Evolutionary conservation across 2,888 invertebrate species (phyloP).

Genomic region (Yponomeuta plumbellus): DNA sequence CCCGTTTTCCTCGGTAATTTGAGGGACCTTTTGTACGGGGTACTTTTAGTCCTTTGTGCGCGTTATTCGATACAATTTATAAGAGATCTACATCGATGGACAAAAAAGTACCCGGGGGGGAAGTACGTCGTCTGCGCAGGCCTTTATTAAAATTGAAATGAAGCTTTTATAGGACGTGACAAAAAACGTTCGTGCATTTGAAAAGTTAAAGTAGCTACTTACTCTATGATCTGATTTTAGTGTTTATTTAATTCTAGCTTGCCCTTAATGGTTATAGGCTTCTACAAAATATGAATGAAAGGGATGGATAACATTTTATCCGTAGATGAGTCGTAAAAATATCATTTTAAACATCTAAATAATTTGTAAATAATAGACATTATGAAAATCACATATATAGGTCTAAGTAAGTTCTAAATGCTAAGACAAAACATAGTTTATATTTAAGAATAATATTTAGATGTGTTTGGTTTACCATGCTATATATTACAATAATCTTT

Average conservation of each 20-base stretch:
- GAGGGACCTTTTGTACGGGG: too few species aligned
- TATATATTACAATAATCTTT: slow-evolving; percentile 15
- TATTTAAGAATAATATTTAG: slow-evolving; percentile 40
- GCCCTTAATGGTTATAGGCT: neutral
- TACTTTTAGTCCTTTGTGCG: too few species aligned
- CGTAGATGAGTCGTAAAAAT: neutral
- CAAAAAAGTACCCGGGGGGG: too few species aligned
- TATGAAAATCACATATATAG: slow-evolving; percentile 14
- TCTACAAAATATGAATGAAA: slow-evolving; percentile 1
- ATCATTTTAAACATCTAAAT: neutral
- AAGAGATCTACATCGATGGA: too few species aligned
- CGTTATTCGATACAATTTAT: too few species aligned
- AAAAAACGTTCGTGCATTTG: too few species aligned
- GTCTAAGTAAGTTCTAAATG: neutral
- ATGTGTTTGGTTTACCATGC: slow-evolving; percentile 65
- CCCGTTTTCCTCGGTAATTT: too few species aligned
- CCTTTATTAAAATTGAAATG: too few species aligned
- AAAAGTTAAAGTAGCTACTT: neutral
- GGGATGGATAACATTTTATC: neutral
- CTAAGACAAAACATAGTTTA: slow-evolving; percentile 10
- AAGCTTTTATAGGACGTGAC: too few species aligned
- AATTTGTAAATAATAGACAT: neutral
- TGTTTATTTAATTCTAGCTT: neutral
- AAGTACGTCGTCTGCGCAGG: too few species aligned
- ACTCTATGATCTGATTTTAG: neutral